Percentiles rank a stretch among this genome's conserved stretches.
phyloP scores from a whole-genome alignment of 2,113 vertebrate genomes.

The Struthidea cinerea region DNA sequence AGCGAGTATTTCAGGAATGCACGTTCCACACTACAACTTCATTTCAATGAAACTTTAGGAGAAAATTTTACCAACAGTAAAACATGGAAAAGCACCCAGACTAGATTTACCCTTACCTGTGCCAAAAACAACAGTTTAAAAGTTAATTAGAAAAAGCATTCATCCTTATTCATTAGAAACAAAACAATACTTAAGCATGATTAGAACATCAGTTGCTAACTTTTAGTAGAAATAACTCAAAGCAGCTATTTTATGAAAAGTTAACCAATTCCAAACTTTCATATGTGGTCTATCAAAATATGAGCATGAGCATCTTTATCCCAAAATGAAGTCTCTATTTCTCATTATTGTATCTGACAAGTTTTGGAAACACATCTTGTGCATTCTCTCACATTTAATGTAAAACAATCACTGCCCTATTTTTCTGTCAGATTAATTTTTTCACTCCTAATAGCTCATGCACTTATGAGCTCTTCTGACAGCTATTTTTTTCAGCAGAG shows the following conservation, averaged over 20 bases:
- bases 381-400: constrained; percentile 35
- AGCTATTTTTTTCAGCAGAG: constrained; percentile 48
- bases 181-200: not conserved
- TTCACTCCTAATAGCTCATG: constrained; percentile 39
- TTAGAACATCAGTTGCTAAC: not conserved
- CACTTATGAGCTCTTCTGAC: constrained; percentile 44
- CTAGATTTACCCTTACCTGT: not conserved
- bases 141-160: not conserved
- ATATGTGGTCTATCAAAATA: constrained; percentile 36
- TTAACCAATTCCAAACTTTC: constrained; percentile 53
- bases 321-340: constrained; percentile 28
- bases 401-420: constrained; percentile 37
- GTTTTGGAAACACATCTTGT: constrained; percentile 39
- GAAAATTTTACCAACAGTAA: not conserved
- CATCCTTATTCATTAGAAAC: not conserved
- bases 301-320: constrained; percentile 5
- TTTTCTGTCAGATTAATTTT: constrained; percentile 44
- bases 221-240: constrained; percentile 19
- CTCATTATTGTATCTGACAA: constrained; percentile 51
- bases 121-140: not conserved
- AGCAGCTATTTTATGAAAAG: constrained; percentile 28
- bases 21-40: not conserved
- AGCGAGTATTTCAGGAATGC: not conserved
- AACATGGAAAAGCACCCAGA: not conserved
- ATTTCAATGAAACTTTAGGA: not conserved